These are phyloP conservation scores for Callocephalon fimbriatum DNA, from an alignment of 2,113 vertebrate genomes.

Conservation along the genomic window DNA sequence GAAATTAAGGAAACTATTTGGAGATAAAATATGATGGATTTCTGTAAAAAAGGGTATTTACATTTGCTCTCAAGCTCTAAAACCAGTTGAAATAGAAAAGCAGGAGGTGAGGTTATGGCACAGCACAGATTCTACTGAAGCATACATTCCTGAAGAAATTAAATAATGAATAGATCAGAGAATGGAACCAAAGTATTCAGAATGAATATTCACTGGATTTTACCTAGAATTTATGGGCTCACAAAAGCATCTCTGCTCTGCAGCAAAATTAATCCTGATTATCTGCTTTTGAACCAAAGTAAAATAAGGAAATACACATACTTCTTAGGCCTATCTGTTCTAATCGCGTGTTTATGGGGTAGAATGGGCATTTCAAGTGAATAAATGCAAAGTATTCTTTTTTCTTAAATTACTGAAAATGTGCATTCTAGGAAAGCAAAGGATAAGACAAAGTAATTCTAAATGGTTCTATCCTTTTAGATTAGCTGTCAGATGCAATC, in stretches of 20 bases:
- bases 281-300: not conserved
- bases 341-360: not conserved
- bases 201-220: not conserved
- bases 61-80: not conserved
- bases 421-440: not conserved
- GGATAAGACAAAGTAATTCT: not conserved
- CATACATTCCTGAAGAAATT: not conserved
- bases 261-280: constrained; percentile 13
- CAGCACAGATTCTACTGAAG: not conserved
- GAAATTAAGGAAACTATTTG: not conserved
- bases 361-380: not conserved
- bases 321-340: not conserved
- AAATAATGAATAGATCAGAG: not conserved
- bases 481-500: not conserved
- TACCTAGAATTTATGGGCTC: not conserved
- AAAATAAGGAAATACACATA: not conserved
- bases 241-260: not conserved
- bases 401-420: not conserved
- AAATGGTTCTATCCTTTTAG: not conserved
- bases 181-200: not conserved
- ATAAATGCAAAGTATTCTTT: not conserved
- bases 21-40: not conserved
- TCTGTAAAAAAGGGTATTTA: not conserved
- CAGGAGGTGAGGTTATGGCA: not conserved
- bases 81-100: not conserved